Evolutionary conservation across 2,113 vertebrate genomes (phyloP).

Genomic region (Saiga tatarica): DNA sequence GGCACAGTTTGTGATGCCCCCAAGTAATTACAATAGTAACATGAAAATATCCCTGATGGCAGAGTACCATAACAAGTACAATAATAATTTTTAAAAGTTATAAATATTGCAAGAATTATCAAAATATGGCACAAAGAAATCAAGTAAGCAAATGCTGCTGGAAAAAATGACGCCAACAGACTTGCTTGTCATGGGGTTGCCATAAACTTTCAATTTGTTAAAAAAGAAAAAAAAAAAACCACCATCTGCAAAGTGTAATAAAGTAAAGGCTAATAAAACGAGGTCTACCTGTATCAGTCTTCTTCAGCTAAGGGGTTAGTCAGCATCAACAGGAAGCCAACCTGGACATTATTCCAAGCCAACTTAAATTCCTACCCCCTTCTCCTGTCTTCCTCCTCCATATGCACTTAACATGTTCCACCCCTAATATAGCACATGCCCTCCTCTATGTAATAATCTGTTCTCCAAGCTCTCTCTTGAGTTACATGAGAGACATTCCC

Average conservation of each 20-base stretch:
- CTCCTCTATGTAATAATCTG: background rate
- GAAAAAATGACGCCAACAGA: background rate
- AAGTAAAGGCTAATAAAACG: background rate
- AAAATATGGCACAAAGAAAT: background rate
- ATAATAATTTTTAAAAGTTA: background rate
- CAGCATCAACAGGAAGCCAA: background rate
- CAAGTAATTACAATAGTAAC: background rate
- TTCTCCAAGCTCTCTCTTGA: background rate
- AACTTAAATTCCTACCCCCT: background rate
- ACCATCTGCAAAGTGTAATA: background rate
- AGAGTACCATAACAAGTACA: background rate
- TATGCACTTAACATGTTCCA: background rate
- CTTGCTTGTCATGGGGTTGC: background rate
- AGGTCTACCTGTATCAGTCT: background rate
- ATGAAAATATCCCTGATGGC: background rate
- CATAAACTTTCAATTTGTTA: background rate
- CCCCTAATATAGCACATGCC: background rate
- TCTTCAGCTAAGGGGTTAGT: background rate
- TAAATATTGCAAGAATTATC: background rate
- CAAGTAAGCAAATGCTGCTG: background rate
- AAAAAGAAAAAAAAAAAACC: background rate
- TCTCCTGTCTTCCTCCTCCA: background rate
- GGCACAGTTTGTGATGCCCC: background rate
- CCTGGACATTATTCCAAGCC: background rate
- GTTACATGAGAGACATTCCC: background rate